Evolutionary conservation across 1,140 invertebrate species (phyloP).

Genomic region (Zaprionus camerounensis): DNA sequence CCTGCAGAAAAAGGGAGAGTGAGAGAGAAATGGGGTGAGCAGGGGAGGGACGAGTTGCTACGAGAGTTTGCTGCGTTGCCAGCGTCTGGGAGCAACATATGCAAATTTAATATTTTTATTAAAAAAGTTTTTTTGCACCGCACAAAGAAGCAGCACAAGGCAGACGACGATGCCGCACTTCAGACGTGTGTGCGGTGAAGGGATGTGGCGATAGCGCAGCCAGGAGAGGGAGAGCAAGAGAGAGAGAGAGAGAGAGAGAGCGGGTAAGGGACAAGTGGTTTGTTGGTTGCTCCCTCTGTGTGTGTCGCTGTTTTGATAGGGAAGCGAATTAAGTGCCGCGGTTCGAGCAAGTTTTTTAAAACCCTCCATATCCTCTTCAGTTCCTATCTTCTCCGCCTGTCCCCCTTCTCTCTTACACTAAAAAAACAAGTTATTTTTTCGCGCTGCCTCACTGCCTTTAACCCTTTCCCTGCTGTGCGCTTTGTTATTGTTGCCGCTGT

Average conservation of each 20-base stretch:
- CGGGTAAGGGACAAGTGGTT: not conserved
- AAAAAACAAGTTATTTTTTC: conserved; percentile 47
- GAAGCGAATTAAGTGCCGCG: conserved; percentile 61
- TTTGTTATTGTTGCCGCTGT: conserved; percentile 55
- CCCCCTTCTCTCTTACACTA: not conserved
- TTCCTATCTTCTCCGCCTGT: not conserved
- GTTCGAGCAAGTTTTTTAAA: conserved; percentile 36
- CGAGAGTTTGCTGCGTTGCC: conserved; percentile 13
- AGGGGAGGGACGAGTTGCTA: not conserved
- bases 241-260: not conserved
- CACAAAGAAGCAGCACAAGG: conserved; percentile 36
- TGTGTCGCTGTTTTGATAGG: conserved; percentile 53
- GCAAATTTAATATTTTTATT: conserved; percentile 74
- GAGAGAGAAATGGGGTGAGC: conserved; percentile 14
- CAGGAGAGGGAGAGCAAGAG: not conserved
- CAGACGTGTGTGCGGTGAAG: conserved; percentile 15
- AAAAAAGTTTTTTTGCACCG: conserved; percentile 63
- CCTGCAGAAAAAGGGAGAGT: not conserved
- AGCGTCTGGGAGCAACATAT: conserved; percentile 60
- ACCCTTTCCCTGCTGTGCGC: conserved; percentile 16
- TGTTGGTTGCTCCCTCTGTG: not conserved
- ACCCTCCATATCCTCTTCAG: not conserved
- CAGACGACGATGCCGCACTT: conserved; percentile 24
- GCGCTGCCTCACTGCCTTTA: conserved; percentile 19
- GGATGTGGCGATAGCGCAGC: not conserved